Conservation (phyloP, 2,888 invertebrate genomes). For the Ophion obscuratus region DNA sequence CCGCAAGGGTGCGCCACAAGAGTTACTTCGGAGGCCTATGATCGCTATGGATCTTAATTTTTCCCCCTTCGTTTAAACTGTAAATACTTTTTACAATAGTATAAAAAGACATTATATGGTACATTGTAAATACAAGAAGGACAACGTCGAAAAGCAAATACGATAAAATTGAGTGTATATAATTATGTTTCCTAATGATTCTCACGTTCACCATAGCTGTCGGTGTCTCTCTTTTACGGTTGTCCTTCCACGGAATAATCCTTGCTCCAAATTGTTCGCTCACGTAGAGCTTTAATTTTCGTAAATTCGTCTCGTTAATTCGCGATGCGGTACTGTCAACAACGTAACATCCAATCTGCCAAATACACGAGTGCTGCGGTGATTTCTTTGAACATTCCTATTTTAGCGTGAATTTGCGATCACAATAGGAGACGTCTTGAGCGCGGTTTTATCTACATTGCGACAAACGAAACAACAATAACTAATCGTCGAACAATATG, state of each 20-base stretch:
- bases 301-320: neutral
- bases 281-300: neutral
- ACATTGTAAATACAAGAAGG: constrained; percentile 70
- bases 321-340: neutral
- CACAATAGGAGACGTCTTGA: neutral
- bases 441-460: neutral
- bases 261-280: constrained; percentile 16
- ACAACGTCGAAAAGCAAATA: constrained; percentile 71
- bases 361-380: neutral
- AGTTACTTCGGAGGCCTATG: no score
- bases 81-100: constrained; percentile 70
- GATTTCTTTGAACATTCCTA: neutral
- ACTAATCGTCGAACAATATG: neutral
- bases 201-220: constrained; percentile 18
- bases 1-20: no score
- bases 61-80: constrained; percentile 57
- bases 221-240: constrained; percentile 4
- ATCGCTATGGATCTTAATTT: constrained; percentile 47
- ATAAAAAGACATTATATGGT: constrained; percentile 71
- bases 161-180: constrained; percentile 71
- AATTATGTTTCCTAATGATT: constrained; percentile 67
- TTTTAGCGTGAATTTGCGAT: neutral
- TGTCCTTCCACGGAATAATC: neutral
- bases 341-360: neutral
- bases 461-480: neutral